Percentiles rank a stretch among this genome's conserved stretches.
phyloP scores from a whole-genome alignment of 2,888 invertebrate species.

The Argynnis bischoffii region DNA sequence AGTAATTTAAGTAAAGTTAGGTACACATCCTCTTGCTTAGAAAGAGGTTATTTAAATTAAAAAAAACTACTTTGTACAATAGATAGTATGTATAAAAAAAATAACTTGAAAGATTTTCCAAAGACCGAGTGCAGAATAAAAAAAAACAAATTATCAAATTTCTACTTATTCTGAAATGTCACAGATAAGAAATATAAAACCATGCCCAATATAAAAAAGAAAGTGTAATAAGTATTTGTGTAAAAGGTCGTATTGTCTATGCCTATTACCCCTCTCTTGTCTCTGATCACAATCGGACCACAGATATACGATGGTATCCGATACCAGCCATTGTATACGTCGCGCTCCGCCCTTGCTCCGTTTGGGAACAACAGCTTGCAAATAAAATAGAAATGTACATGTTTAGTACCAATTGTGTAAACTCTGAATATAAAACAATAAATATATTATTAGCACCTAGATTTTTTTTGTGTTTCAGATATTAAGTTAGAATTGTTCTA shows the following conservation, averaged over 20 bases:
- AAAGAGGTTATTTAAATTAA: background rate
- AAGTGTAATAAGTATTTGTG: constrained; percentile 21
- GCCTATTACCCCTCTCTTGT: constrained; percentile 58
- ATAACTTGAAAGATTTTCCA: background rate
- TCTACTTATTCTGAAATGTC: background rate
- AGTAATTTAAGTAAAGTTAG: too few species aligned
- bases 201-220: constrained; percentile 30
- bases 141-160: background rate
- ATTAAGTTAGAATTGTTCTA: background rate
- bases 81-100: background rate
- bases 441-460: background rate
- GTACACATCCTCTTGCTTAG: constrained; percentile 11
- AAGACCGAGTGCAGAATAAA: background rate
- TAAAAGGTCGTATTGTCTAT: constrained; percentile 28
- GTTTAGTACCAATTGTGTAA: constrained; percentile 32
- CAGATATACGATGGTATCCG: constrained; percentile 63
- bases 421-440: constrained; percentile 23
- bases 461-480: background rate
- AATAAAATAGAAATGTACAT: constrained; percentile 57
- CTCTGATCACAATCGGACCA: constrained; percentile 66
- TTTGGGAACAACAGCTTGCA: constrained; percentile 72
- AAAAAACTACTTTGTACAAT: background rate
- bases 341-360: constrained; percentile 62
- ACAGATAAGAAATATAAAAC: constrained; percentile 23
- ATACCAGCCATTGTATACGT: constrained; percentile 72